Evolutionary conservation across 2,113 vertebrate genomes (phyloP).

Genomic region (Taurulus bubalis): DNA sequence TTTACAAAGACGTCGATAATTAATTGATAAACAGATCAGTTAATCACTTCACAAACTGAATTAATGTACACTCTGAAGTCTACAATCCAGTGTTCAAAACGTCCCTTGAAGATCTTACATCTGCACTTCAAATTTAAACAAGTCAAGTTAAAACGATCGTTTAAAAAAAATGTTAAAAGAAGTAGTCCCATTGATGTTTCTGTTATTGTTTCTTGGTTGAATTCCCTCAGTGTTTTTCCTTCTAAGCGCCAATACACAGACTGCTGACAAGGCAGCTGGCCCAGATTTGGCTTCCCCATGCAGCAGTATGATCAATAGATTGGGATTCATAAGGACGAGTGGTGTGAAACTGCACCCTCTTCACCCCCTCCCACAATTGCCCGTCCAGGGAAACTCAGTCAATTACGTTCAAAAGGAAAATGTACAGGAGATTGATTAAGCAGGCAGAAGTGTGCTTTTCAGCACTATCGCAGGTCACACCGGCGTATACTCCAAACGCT

Average conservation of each 20-base stretch:
- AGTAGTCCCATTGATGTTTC: slow-evolving; percentile 29
- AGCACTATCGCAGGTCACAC: slow-evolving; percentile 55
- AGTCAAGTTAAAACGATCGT: not conserved
- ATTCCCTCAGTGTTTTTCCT: slow-evolving; percentile 43
- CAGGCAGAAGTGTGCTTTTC: slow-evolving; percentile 47
- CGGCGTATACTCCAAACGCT: slow-evolving; percentile 33
- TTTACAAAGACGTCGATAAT: slow-evolving; percentile 4
- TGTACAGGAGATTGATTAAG: slow-evolving; percentile 74
- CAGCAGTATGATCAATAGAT: slow-evolving; percentile 75
- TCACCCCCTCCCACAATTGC: slow-evolving; percentile 44
- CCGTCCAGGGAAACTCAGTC: slow-evolving; percentile 62
- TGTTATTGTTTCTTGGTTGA: slow-evolving; percentile 33
- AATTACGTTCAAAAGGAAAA: slow-evolving; percentile 76
- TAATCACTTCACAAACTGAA: slow-evolving; percentile 35
- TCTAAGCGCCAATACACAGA: slow-evolving; percentile 43
- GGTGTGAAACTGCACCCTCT: slow-evolving; percentile 59
- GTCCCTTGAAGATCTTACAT: not conserved
- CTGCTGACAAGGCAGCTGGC: slow-evolving; percentile 74
- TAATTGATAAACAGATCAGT: slow-evolving; percentile 24
- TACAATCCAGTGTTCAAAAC: slow-evolving; percentile 33
- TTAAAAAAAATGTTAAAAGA: not conserved
- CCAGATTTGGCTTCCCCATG: slow-evolving; percentile 60
- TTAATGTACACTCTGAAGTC: slow-evolving; percentile 9
- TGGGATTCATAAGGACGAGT: slow-evolving; percentile 68
- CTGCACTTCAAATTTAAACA: not conserved